Evolutionary conservation across 1,140 invertebrate species (phyloP).

Genomic region (Drosophila kanapiae): DNA sequence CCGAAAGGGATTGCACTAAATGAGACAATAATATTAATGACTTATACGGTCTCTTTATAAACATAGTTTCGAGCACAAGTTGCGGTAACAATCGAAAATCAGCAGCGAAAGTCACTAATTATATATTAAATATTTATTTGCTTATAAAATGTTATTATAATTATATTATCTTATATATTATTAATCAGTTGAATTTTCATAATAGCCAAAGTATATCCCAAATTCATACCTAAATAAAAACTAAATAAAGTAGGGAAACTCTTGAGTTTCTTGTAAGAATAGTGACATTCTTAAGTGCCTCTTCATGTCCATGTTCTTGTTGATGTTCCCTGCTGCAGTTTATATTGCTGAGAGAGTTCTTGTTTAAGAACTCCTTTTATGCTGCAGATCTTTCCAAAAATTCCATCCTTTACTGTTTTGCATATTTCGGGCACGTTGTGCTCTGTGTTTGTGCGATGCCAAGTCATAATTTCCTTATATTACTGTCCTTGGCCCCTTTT

Average conservation of each 20-base stretch:
- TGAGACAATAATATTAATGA: background rate
- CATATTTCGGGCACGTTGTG: conserved; percentile 50
- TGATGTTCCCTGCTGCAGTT: conserved; percentile 1
- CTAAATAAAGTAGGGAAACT: background rate
- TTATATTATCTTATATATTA: too few species aligned
- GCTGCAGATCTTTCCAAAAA: conserved; percentile 13
- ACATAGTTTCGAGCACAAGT: too few species aligned
- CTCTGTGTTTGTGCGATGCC: conserved; percentile 39
- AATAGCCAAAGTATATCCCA: background rate
- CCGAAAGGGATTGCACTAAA: background rate
- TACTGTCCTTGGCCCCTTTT: conserved; percentile 47
- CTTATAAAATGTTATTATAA: background rate
- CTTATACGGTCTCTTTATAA: background rate
- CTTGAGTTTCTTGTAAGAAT: background rate
- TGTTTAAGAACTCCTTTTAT: conserved; percentile 23
- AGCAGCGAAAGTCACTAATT: background rate
- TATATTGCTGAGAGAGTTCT: background rate
- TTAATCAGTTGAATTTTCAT: too few species aligned
- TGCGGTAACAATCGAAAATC: too few species aligned
- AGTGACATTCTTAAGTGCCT: background rate
- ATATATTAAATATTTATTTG: background rate
- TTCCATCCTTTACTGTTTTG: conserved; percentile 19
- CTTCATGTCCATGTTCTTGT: conserved; percentile 12
- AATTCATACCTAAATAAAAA: too few species aligned
- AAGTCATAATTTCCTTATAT: conserved; percentile 63